Evolutionary conservation across 2,888 invertebrate species (phyloP), one percentile per base, ranked within the genome.

Genomic region (Elegia similella): DNA sequence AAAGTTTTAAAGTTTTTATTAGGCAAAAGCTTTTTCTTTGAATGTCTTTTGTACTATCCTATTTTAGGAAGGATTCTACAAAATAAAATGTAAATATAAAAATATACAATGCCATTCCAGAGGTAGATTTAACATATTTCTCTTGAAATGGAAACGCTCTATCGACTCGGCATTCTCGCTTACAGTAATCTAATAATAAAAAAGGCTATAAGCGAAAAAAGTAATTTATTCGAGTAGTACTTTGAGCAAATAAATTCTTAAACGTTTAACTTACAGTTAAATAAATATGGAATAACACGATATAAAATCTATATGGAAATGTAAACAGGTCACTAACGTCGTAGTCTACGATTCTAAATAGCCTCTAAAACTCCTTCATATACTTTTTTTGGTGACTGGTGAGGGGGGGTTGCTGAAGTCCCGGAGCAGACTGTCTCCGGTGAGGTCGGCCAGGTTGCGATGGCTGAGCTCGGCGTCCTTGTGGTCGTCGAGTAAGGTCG

Each of bases 251-350:
- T 79, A 81, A 87, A 85, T 79, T 73, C 79, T 81, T 84, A 84
- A 86, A 81, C 73, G 73, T 86, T 84, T 80, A 84, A 81, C 86
- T 88, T 86, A 84, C 63, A 75, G 68, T 80, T 86, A 85, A 84
- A 86, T 86, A 86, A 86, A 82, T 81, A 84, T 83, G 85, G 85
- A 88, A 88, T 88, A 91, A 89, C 88, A 84, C 78, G 77, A 82
- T 88, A 89, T 89, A 91, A 91, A 91, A 89, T 88, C 86, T 89
- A 88, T 76, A 82, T 88, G 88, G 86, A 88, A 88, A 86, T 87
- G 87, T 88, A 83, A 74, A 87, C 84, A 87, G 86, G 87, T 87
- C 84, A 84, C 86, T 85, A 88, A 77, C 38, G 65, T 70, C 23
- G 23, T 23, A 23, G 69, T 68, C 66, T 75, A 81, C 78, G 62